These are phyloP conservation scores for Drosophila multiciliata DNA, from an alignment of 2,888 invertebrate genomes.

Conservation along the genomic window DNA sequence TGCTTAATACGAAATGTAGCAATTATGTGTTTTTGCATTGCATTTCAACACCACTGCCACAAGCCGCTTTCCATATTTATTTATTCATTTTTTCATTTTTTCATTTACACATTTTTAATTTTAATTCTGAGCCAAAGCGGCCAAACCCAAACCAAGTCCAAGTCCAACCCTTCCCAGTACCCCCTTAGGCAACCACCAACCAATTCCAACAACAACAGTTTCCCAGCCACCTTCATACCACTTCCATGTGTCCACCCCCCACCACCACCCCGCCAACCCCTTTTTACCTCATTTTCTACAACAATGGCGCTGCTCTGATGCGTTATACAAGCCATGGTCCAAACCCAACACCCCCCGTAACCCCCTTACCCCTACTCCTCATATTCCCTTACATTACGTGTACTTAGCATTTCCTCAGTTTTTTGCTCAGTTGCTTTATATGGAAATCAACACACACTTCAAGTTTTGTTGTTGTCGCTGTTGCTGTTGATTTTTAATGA, in stretches of 20 bases:
- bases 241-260: background rate
- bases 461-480: conserved; percentile 49
- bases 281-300: conserved; percentile 52
- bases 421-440: conserved; percentile 72
- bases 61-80: conserved; percentile 54
- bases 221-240: background rate
- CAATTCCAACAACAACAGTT: conserved; percentile 7
- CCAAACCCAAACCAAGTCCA: background rate
- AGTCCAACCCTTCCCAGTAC: background rate
- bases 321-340: conserved; percentile 27
- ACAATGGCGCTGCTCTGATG: conserved; percentile 60
- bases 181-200: conserved; percentile 6
- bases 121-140: conserved; percentile 69
- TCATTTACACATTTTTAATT: conserved; percentile 79
- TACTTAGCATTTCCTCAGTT: conserved; percentile 75
- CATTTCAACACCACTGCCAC: conserved; percentile 25
- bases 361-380: background rate
- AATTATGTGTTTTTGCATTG: conserved; percentile 56
- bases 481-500: conserved; percentile 77
- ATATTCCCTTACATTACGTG: conserved; percentile 53
- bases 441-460: conserved; percentile 78
- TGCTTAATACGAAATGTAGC: conserved; percentile 78
- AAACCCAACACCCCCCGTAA: conserved; percentile 14
- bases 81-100: conserved; percentile 79
- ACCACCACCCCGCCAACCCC: background rate